Evolutionary conservation across 2,113 vertebrate genomes (phyloP).

Genomic region (Prochilodus magdalenae): DNA sequence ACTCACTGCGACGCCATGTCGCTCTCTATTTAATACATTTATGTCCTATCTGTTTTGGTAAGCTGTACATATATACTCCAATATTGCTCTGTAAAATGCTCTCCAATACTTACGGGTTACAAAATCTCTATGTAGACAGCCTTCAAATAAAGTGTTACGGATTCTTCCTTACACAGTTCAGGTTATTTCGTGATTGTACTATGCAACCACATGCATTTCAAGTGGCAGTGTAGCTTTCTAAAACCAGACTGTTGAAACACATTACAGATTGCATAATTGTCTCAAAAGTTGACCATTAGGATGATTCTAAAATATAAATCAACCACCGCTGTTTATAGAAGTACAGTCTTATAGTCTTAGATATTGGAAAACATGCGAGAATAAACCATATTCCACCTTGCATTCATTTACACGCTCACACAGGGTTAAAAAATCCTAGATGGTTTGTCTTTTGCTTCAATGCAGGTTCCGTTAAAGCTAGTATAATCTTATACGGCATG

Average conservation of each 20-base stretch:
- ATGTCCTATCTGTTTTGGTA: too few relatives aligned
- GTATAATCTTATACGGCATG: conserved; percentile 13
- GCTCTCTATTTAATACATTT: too few relatives aligned
- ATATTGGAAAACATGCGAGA: conserved; percentile 4
- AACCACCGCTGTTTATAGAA: not conserved
- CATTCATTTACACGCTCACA: not conserved
- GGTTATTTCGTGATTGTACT: not conserved
- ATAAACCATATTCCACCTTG: not conserved
- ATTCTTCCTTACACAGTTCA: not conserved
- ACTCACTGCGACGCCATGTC: too few relatives aligned
- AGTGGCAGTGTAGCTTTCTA: not conserved
- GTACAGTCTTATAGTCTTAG: not conserved
- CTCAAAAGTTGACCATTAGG: not conserved
- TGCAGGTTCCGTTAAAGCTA: not conserved
- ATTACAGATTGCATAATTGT: conserved; percentile 11
- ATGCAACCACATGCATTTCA: not conserved
- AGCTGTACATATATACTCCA: too few relatives aligned
- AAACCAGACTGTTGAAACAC: not conserved
- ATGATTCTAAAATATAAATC: not conserved
- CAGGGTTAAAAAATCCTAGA: not conserved
- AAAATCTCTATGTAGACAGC: too few relatives aligned
- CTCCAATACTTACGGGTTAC: too few relatives aligned
- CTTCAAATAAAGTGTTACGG: too few relatives aligned
- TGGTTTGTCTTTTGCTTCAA: not conserved
- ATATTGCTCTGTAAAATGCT: too few relatives aligned